phyloP scores from a whole-genome alignment of 1,140 invertebrate genomes.

The Scaptomyza graminum region DNA sequence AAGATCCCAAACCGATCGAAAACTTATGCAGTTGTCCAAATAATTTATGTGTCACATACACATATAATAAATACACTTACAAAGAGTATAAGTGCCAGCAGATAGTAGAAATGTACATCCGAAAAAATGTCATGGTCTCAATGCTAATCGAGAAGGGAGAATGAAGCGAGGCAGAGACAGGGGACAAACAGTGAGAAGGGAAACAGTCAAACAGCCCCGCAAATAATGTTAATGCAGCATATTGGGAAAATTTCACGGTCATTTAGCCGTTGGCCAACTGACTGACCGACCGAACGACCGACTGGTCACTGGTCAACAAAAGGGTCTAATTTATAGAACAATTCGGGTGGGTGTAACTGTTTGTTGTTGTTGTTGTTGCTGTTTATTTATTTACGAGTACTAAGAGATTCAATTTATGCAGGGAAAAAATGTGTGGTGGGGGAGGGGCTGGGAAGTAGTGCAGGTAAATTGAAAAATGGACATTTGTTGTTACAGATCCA shows the following conservation, averaged over 20 bases:
- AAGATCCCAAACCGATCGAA: constrained; percentile 17
- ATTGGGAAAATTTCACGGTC: constrained; percentile 81
- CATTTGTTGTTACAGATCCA: constrained; percentile 75
- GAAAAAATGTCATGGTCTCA: too few species aligned
- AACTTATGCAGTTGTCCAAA: constrained; percentile 52
- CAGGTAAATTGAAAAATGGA: constrained; percentile 80
- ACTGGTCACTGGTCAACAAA: constrained; percentile 32
- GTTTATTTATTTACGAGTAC: constrained; percentile 47
- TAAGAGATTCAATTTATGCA: constrained; percentile 71
- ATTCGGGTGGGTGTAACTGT: constrained; percentile 63
- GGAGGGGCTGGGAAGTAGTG: background rate
- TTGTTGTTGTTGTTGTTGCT: constrained; percentile 11
- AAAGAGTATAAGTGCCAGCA: background rate
- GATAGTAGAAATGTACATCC: background rate
- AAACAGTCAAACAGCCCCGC: too few species aligned
- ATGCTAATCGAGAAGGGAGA: constrained; percentile 5
- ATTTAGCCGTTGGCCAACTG: constrained; percentile 62
- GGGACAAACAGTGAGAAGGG: too few species aligned
- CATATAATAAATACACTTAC: background rate
- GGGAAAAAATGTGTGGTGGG: background rate
- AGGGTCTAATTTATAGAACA: constrained; percentile 75
- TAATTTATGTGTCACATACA: constrained; percentile 61
- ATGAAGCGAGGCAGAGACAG: background rate
- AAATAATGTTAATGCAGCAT: constrained; percentile 59
- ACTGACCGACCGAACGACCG: background rate